Evolutionary conservation across 2,888 invertebrate genomes (phyloP), one percentile per base, ranked within the genome.

Genomic region (Drosophila anomelani): DNA sequence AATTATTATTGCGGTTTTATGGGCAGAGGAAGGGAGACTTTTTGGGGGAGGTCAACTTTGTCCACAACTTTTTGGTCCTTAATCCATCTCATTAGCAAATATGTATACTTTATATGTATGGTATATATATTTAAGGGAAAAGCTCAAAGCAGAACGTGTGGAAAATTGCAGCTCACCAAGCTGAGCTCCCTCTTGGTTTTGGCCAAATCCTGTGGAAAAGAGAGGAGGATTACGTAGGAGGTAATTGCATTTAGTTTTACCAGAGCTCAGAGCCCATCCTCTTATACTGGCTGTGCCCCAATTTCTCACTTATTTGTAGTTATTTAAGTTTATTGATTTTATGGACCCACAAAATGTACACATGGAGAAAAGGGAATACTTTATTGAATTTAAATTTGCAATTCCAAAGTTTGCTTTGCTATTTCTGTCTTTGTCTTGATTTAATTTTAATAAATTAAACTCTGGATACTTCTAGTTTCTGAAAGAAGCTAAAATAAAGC

Each of bases 301-400:
- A 70, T 84, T 84, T 75, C 73, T 43, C 79, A 68, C 78, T 70
- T 84, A 82, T 85, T 83, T 80, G 77, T 72, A 67, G 79, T 68
- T 78, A 85, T 84, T 87, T 81, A 73, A 62, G 38, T 61, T 76
- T 81, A 84, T 84, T 85, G 84, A 84, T 84, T 87, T 87, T 87
- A 87, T 71, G 85, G 54, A 38, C 56, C 57, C 53, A 61, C 55
- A 51, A 32, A 46, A 53, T 6, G 1, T 36, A 23, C 51, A 53
- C 51, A 15, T 0, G 0, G 9, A 36, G 15, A 53, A 36, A 51
- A n/a, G n/a, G 17, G 5, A 0, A 46, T 2, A 3, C 12, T 7
- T 32, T 10, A 4, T 17, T 6, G 6, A 12, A 43, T 4, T 26
- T 5, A 15, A 9, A 26, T 1, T 26, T 46, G 9, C 0, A 15